Evolutionary conservation across 2,888 invertebrate genomes (phyloP).

Genomic region (Apantesis nais): DNA sequence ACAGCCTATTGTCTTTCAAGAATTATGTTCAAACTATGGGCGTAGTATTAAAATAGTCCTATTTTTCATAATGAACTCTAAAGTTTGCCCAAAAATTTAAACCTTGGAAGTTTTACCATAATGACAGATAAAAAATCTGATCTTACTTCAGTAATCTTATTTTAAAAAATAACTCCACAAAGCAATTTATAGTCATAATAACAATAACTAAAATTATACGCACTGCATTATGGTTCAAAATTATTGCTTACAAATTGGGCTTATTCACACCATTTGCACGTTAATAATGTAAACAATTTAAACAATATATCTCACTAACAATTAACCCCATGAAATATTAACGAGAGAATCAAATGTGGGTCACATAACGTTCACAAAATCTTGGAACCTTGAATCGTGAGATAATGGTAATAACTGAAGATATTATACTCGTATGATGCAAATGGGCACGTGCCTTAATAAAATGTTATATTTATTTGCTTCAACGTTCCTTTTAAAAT

Average conservation of each 20-base stretch:
- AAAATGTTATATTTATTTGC: not conserved
- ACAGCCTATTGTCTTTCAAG: not conserved
- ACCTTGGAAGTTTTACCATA: not conserved
- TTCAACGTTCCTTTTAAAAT: not conserved
- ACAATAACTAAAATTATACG: not conserved
- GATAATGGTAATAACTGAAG: conserved; percentile 51
- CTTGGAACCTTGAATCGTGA: conserved; percentile 43
- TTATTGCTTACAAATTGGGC: not conserved
- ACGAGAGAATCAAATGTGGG: conserved; percentile 38
- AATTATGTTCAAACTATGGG: not conserved
- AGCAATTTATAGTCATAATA: not conserved
- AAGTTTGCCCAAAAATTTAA: not conserved
- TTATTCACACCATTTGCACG: conserved; percentile 2
- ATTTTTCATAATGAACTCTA: not conserved
- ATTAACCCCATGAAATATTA: conserved; percentile 22
- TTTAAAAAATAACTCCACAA: not conserved
- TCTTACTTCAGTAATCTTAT: not conserved
- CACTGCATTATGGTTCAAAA: conserved; percentile 1
- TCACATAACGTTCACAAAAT: conserved; percentile 40
- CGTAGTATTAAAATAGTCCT: not conserved
- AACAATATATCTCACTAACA: conserved; percentile 20
- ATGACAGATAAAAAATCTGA: not conserved
- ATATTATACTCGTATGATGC: conserved; percentile 35
- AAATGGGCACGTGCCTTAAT: conserved; percentile 13
- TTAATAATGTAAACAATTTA: conserved; percentile 13